Base-by-base conservation (phyloP, 2,113 vertebrate genomes). In the Brachyistius frenatus region DNA sequence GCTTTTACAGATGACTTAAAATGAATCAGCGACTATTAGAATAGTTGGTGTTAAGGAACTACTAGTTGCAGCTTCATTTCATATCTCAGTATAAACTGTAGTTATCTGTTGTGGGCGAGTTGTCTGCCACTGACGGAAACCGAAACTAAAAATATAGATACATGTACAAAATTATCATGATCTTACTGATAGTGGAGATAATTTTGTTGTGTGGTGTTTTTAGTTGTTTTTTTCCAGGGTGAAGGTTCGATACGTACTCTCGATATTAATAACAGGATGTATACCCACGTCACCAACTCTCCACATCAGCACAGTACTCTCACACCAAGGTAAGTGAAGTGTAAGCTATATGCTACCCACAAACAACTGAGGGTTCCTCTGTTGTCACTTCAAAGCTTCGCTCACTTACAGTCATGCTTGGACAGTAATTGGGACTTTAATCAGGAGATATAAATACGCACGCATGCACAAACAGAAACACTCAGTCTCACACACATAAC, bases 251-350 rank as follows among this genome's bases (percentile, higher is more conserved):
- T 71, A 80, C 55, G 62, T 56, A 56, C 52, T 57, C 44, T 57
- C 15, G 50, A 5, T 58, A 80, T 56, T 77, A 73, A 85, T 85
- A 88, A 90, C 84, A 92, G 84, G 85, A 86, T 79, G 74, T 88
- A 80, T 86, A 76, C 61, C 50, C 69, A 76, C 62, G 57, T 85
- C 78, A 72, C 49, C 2, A 2, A n/a, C n/a, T 41, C 15, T 63
- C 66, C 11, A 37, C 70, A 73, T 65, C 13, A 68, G 39, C 57
- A 47, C 11, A 49, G 7, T n/a, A 36, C 37, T 69, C 46, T 61
- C 61, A 66, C 62, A 60, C 53, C 81, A 63, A 78, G 33, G 14
- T 30, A 72, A 71, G 10, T 2, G 41, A 72, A 71, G 10, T 2
- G 41, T 16, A 16, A 53, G 3, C 23, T 23, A 23, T 44, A 53